These are phyloP conservation scores for Enteromius fasciolatus DNA, from an alignment of 2,797 vertebrate genomes.

Conservation along the genomic window DNA sequence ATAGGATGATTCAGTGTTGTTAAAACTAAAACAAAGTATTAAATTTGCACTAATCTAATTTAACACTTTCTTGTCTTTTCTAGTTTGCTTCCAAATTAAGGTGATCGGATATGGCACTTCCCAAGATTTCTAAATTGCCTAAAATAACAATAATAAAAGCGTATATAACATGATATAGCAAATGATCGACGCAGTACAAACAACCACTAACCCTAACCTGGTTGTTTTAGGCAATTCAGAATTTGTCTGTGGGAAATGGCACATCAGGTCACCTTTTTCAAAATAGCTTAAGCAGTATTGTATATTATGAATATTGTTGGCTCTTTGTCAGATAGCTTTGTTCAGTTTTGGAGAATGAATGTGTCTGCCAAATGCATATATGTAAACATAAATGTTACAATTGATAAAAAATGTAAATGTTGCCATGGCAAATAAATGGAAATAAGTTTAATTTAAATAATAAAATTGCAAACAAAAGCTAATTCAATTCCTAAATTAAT, in stretches of 20 bases:
- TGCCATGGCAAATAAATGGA: too few relatives aligned
- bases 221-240: not conserved
- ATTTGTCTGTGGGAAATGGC: not conserved
- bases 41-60: not conserved
- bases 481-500: not conserved
- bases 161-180: not conserved
- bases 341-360: too few relatives aligned
- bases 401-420: not conserved
- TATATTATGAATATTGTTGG: not conserved
- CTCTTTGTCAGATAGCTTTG: not conserved
- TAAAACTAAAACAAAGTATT: not conserved
- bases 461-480: not conserved
- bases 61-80: not conserved
- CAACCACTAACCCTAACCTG: not conserved
- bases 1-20: not conserved
- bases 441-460: not conserved
- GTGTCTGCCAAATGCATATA: not conserved
- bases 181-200: not conserved
- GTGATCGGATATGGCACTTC: not conserved
- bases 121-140: not conserved
- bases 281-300: not conserved
- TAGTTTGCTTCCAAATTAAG: conserved; percentile 2
- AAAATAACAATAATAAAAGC: too few relatives aligned
- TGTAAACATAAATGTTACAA: not conserved
- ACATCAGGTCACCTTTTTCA: not conserved